Evolutionary conservation across 1,140 invertebrate genomes (phyloP).

Genomic region (Zophobas atratus): DNA sequence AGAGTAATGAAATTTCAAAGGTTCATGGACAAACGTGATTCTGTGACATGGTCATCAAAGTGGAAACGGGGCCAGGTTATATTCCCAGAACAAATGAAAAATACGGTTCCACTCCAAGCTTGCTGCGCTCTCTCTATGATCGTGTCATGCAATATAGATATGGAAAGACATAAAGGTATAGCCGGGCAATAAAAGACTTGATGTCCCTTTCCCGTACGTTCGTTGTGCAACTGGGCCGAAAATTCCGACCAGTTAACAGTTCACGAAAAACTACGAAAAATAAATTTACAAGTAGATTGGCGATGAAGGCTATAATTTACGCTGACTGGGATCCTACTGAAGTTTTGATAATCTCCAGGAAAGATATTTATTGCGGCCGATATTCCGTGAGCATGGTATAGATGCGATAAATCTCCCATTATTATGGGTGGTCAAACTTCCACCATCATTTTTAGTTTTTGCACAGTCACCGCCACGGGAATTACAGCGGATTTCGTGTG

Average conservation of each 20-base stretch:
- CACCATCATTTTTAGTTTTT: neutral
- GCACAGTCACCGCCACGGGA: neutral
- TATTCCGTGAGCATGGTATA: slow-evolving; percentile 13
- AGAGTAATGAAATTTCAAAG: slow-evolving; percentile 47
- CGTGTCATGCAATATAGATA: slow-evolving; percentile 27
- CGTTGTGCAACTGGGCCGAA: neutral
- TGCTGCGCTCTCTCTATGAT: slow-evolving; percentile 1
- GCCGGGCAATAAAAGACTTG: neutral
- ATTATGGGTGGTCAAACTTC: slow-evolving; percentile 24
- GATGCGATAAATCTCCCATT: slow-evolving; percentile 31
- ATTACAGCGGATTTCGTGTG: too few species aligned
- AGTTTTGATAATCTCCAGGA: slow-evolving; percentile 21
- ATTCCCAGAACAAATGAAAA: slow-evolving; percentile 46
- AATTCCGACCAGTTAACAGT: slow-evolving; percentile 1
- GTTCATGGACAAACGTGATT: slow-evolving; percentile 43
- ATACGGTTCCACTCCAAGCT: slow-evolving; percentile 11
- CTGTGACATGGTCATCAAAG: slow-evolving; percentile 44
- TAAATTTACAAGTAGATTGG: slow-evolving; percentile 15
- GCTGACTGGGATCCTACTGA: slow-evolving; percentile 8
- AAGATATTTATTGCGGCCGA: slow-evolving; percentile 26
- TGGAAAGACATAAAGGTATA: slow-evolving; percentile 8
- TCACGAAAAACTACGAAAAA: neutral
- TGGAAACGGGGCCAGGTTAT: slow-evolving; percentile 45
- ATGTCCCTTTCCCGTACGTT: neutral
- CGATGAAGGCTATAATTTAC: slow-evolving; percentile 28